A percentile compares a stretch with the other conserved stretches of the same genome.
Conservation (phyloP, 2,888 invertebrate species). For the Onchidella celtica region DNA sequence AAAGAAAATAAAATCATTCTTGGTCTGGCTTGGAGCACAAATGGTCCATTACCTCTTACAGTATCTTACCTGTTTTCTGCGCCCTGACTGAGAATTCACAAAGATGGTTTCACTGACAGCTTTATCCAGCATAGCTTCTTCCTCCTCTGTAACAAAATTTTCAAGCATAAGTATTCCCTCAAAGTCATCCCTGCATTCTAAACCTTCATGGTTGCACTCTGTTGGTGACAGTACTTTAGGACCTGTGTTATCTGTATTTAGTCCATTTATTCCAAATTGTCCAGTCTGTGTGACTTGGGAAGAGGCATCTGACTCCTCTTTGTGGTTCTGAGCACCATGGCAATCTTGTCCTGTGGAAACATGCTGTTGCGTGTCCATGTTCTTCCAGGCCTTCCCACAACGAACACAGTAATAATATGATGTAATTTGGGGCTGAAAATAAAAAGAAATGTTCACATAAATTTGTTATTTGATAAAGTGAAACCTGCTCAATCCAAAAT, state of each 20-base stretch:
- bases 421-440: conserved; percentile 29
- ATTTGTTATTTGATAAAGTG: neutral
- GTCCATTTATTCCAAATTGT: too few species aligned
- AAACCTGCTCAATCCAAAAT: too few species aligned
- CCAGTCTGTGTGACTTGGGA: too few species aligned
- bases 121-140: conserved; percentile 84
- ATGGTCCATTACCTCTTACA: too few species aligned
- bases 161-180: conserved; percentile 76
- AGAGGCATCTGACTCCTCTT: too few species aligned
- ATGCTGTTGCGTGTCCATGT: neutral
- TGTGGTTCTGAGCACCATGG: conserved; percentile 20
- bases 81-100: conserved; percentile 96
- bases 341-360: neutral
- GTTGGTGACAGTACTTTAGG: neutral
- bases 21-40: too few species aligned
- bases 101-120: conserved; percentile 91
- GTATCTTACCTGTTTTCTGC: conserved; percentile 91
- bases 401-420: conserved; percentile 61
- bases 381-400: conserved; percentile 60
- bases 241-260: neutral
- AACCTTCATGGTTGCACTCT: conserved; percentile 44
- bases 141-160: conserved; percentile 87
- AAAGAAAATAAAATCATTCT: too few species aligned
- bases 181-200: conserved; percentile 63
- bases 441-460: neutral